These are phyloP conservation scores for Genyomyrus donnyi DNA, from an alignment of 2,113 vertebrate genomes.

Conservation along the genomic window DNA sequence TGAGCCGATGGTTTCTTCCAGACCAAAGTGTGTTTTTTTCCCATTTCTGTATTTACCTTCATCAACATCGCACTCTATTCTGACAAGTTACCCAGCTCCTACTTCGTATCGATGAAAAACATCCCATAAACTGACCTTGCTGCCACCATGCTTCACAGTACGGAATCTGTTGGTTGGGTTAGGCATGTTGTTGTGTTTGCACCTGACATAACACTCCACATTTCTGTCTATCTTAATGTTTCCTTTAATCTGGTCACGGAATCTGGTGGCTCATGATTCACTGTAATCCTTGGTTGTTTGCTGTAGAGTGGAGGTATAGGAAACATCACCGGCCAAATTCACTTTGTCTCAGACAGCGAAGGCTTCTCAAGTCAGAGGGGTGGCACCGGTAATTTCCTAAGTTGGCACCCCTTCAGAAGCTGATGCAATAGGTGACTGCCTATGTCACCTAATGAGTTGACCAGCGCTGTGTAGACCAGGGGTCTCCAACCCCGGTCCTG, in stretches of 20 bases:
- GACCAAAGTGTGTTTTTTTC: not conserved
- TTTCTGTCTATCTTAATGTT: not conserved
- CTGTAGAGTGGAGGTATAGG: not conserved
- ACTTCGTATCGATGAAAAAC: not conserved
- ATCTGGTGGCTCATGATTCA: not conserved
- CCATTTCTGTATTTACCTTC: not conserved
- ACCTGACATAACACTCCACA: not conserved
- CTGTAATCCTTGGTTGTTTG: not conserved
- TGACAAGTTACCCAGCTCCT: not conserved
- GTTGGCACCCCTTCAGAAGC: not conserved
- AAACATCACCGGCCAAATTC: not conserved
- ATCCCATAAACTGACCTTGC: not conserved
- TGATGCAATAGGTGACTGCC: not conserved
- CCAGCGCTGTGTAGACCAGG: not conserved
- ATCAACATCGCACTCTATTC: not conserved
- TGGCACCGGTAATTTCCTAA: not conserved
- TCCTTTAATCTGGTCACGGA: not conserved
- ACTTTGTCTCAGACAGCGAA: not conserved
- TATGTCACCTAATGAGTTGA: not conserved
- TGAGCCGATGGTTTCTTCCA: not conserved
- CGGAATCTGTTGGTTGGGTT: not conserved
- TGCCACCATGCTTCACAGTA: not conserved
- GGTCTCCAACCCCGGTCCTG: no score
- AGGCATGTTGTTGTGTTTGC: not conserved
- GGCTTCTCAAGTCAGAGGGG: not conserved